Evolutionary conservation across 2,797 vertebrate genomes (phyloP).

Genomic region (Epinephelus awoara): DNA sequence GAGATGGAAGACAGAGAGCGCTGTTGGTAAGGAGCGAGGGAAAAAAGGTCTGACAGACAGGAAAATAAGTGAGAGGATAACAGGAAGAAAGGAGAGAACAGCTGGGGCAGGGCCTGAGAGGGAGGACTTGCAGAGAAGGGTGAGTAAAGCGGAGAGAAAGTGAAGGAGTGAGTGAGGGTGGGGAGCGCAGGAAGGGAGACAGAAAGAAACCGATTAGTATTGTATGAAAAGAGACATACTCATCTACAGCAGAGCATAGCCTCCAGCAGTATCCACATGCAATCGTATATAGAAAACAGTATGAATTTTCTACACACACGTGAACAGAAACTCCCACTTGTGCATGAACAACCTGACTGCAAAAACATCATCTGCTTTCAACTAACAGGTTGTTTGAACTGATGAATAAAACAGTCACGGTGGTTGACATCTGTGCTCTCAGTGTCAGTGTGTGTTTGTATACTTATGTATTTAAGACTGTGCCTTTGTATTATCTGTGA

Average conservation of each 20-base stretch:
- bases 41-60: slow-evolving; percentile 18
- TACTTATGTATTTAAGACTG: neutral
- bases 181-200: neutral
- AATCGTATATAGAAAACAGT: neutral
- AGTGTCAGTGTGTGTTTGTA: neutral
- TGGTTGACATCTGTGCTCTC: neutral
- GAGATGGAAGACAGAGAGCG: slow-evolving; percentile 1
- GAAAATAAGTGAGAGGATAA: neutral
- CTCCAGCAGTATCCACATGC: slow-evolving; percentile 11
- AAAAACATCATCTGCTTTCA: neutral
- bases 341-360: neutral
- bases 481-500: neutral
- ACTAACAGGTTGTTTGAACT: neutral
- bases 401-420: neutral
- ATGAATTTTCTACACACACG: neutral
- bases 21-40: neutral
- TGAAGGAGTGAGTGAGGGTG: neutral
- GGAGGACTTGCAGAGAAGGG: slow-evolving; percentile 3
- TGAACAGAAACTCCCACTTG: slow-evolving; percentile 19
- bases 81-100: slow-evolving; percentile 16
- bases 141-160: slow-evolving; percentile 18
- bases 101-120: slow-evolving; percentile 20
- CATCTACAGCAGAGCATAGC: slow-evolving; percentile 23
- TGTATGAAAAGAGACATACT: slow-evolving; percentile 48
- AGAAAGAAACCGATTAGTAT: slow-evolving; percentile 56